These are phyloP conservation scores for Leucozona laternaria DNA, from an alignment of 2,888 invertebrate species.

Conservation along the genomic window DNA sequence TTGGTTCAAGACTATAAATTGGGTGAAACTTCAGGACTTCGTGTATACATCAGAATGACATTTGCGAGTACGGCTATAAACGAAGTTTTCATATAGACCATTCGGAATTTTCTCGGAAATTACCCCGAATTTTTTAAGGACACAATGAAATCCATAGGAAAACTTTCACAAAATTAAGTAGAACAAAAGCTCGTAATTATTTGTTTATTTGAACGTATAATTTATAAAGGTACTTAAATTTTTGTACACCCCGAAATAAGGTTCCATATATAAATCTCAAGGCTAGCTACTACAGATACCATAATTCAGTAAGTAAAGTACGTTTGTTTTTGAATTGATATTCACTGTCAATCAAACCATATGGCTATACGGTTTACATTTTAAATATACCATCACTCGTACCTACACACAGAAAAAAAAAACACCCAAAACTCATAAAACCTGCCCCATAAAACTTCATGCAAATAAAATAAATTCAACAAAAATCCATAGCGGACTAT, in stretches of 20 bases:
- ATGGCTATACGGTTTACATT: neutral
- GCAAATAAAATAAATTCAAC: constrained; percentile 19
- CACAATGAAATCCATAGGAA: too few species aligned
- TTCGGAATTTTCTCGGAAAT: too few species aligned
- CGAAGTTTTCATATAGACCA: too few species aligned
- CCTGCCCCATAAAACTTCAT: constrained; percentile 30
- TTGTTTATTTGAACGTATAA: too few species aligned
- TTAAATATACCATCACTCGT: neutral
- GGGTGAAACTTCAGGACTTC: too few species aligned
- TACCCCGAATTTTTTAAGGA: too few species aligned
- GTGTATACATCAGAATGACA: too few species aligned
- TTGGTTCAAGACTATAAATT: too few species aligned
- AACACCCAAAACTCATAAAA: constrained; percentile 27
- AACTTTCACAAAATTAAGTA: too few species aligned
- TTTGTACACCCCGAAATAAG: neutral
- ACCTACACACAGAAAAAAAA: neutral
- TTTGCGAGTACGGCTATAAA: too few species aligned
- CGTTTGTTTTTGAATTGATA: neutral
- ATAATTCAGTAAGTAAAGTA: neutral
- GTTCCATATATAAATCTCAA: neutral
- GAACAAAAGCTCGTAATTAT: too few species aligned
- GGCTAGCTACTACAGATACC: neutral
- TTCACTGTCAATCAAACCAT: constrained; percentile 9
- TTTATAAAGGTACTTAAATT: too few species aligned
- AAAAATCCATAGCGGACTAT: constrained; percentile 23